These are phyloP conservation scores for Lapara coniferarum DNA, from an alignment of 2,888 invertebrate species.

Conservation along the genomic window DNA sequence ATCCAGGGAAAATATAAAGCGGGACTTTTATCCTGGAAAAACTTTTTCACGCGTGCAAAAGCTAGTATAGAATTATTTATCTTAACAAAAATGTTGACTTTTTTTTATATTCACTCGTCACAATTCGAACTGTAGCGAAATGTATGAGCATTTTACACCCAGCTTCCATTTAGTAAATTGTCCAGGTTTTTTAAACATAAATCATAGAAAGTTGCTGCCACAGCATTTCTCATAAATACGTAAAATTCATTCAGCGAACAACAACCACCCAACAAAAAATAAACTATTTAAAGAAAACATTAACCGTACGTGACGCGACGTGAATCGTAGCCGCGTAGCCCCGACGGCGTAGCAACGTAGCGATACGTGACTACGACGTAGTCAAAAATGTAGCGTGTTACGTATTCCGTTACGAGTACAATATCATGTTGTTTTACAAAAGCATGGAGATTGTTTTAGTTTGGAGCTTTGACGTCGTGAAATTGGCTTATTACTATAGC, in stretches of 20 bases:
- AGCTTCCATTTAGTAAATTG: not conserved
- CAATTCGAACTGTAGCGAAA: not conserved
- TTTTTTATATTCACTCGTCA: not conserved
- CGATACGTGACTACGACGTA: constrained; percentile 55
- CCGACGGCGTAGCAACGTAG: constrained; percentile 41
- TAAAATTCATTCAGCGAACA: not conserved
- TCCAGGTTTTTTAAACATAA: not conserved
- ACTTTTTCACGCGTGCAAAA: no score
- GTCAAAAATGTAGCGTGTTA: constrained; percentile 27
- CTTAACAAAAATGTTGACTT: no score
- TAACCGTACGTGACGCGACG: constrained; percentile 21
- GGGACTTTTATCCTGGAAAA: no score
- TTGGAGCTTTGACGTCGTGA: not conserved
- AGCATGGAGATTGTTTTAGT: not conserved
- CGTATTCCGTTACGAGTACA: constrained; percentile 1
- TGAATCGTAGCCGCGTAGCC: constrained; percentile 24
- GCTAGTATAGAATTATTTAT: no score
- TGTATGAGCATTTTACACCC: not conserved
- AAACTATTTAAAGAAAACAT: constrained; percentile 25
- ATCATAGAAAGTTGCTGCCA: not conserved
- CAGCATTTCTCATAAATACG: constrained; percentile 2
- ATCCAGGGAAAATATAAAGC: no score
- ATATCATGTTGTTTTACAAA: not conserved
- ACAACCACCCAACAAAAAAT: not conserved
- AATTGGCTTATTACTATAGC: no score